phyloP scores from a whole-genome alignment of 1,140 invertebrate species.

The Drosophila paulistorum region DNA sequence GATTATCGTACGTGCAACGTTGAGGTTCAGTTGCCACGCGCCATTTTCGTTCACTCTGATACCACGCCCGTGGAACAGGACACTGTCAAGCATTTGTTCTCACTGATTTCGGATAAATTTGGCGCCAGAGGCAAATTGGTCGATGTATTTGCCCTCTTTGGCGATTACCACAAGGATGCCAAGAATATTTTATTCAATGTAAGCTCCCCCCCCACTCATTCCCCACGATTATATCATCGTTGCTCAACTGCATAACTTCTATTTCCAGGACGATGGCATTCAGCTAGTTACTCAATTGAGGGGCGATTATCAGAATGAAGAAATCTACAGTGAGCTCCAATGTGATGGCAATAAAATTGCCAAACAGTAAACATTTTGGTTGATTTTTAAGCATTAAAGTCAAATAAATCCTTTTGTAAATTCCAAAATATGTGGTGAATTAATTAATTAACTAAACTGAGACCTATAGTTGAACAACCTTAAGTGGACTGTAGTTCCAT shows the following conservation, averaged over 20 bases:
- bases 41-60: slow-evolving; percentile 63
- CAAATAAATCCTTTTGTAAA: no score
- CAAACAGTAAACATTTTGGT: slow-evolving; percentile 43
- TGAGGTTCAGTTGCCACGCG: slow-evolving; percentile 66
- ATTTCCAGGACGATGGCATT: slow-evolving; percentile 61
- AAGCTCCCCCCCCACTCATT: slow-evolving; percentile 22
- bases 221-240: not conserved
- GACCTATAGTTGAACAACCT: no score
- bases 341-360: slow-evolving; percentile 65
- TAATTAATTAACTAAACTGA: no score
- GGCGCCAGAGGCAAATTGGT: slow-evolving; percentile 65
- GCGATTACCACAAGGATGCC: slow-evolving; percentile 59
- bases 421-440: no score
- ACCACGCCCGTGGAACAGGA: slow-evolving; percentile 66
- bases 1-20: slow-evolving; percentile 68
- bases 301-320: slow-evolving; percentile 55
- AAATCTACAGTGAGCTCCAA: slow-evolving; percentile 62
- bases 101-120: slow-evolving; percentile 71
- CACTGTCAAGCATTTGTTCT: slow-evolving; percentile 75
- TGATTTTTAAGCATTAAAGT: no score
- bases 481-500: no score
- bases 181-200: slow-evolving; percentile 74
- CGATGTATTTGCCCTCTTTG: slow-evolving; percentile 78
- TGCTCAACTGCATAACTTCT: not conserved
- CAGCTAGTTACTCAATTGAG: slow-evolving; percentile 62